phyloP scores from a whole-genome alignment of 1,140 invertebrate species.

The Sitobion miscanthi region DNA sequence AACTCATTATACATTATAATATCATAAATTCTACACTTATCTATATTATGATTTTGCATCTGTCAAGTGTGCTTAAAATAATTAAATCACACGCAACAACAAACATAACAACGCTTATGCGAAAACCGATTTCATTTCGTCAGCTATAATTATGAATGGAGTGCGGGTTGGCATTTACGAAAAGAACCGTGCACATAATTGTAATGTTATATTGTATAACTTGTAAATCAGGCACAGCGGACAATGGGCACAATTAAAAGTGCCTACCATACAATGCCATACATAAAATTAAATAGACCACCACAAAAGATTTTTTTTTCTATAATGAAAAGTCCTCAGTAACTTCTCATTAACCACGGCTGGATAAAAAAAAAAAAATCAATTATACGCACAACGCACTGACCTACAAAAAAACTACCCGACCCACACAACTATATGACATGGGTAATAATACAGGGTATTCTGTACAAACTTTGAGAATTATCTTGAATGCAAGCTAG shows the following conservation, averaged over 20 bases:
- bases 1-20: not conserved
- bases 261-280: not conserved
- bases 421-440: too few relatives aligned
- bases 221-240: not conserved
- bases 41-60: not conserved
- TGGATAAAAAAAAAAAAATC: not conserved
- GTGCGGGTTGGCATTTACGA: not conserved
- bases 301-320: slow-evolving; percentile 5
- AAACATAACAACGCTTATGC: not conserved
- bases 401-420: not conserved
- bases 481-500: not conserved
- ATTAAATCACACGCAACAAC: not conserved
- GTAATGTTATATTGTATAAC: not conserved
- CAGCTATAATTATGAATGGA: not conserved
- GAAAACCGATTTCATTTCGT: not conserved
- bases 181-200: not conserved
- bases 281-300: slow-evolving; percentile 3
- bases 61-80: not conserved
- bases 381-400: not conserved
- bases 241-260: not conserved
- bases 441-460: not conserved
- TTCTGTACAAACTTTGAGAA: not conserved
- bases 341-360: not conserved
- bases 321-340: not conserved
- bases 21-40: not conserved